Percentiles rank a stretch among this genome's conserved stretches.
These are phyloP conservation scores for Cyclina sinensis DNA, from an alignment of 1,140 invertebrate genomes.

Conservation along the genomic window DNA sequence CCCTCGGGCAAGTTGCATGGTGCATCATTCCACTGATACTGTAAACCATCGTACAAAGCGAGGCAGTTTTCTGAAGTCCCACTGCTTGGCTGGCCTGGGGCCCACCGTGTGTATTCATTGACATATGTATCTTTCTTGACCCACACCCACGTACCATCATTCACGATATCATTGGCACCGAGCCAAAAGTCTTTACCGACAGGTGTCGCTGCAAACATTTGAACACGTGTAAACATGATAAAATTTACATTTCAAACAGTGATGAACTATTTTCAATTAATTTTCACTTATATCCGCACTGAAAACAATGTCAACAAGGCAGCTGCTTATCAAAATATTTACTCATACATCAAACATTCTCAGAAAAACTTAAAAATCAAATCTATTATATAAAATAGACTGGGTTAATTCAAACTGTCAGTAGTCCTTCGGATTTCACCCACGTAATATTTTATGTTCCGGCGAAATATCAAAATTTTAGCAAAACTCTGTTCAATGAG, in stretches of 20 bases:
- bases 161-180: slow-evolving; percentile 32
- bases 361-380: background rate
- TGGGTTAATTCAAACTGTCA: too few relatives aligned
- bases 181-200: slow-evolving; percentile 52
- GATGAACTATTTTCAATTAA: background rate
- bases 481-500: too few relatives aligned
- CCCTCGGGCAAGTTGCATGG: slow-evolving; percentile 36
- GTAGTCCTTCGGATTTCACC: too few relatives aligned
- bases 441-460: too few relatives aligned
- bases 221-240: background rate
- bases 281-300: too few relatives aligned
- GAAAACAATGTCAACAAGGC: too few relatives aligned
- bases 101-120: slow-evolving; percentile 30
- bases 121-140: slow-evolving; percentile 46
- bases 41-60: slow-evolving; percentile 29
- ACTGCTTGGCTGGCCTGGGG: slow-evolving; percentile 24
- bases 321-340: too few relatives aligned
- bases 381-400: too few relatives aligned
- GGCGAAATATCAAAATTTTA: too few relatives aligned
- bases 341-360: too few relatives aligned
- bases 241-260: background rate
- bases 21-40: slow-evolving; percentile 62
- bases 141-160: slow-evolving; percentile 56
- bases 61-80: slow-evolving; percentile 50
- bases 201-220: background rate